phyloP scores from a whole-genome alignment of 2,797 vertebrate species.

The Mareca strepera region DNA sequence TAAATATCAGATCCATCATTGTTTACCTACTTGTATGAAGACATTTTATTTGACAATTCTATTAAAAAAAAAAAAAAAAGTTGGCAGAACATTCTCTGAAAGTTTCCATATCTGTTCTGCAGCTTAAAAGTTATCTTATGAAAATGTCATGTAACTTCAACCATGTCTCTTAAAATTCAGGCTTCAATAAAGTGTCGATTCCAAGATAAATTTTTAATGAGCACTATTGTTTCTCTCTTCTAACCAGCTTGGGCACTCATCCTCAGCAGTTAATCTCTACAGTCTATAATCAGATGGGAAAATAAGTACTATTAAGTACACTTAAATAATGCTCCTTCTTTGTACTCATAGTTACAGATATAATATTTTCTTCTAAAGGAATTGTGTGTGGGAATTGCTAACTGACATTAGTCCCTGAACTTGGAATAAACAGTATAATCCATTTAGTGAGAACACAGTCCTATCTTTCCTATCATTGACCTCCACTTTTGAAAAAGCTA shows the following conservation, averaged over 20 bases:
- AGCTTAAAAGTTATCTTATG: constrained; percentile 25
- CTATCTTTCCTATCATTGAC: background rate
- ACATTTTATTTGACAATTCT: background rate
- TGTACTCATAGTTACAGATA: background rate
- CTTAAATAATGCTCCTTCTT: background rate
- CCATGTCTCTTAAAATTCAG: constrained; percentile 15
- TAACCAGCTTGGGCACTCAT: background rate
- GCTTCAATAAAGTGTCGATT: background rate
- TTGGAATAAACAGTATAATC: background rate
- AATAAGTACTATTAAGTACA: background rate
- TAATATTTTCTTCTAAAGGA: background rate
- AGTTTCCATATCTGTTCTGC: background rate
- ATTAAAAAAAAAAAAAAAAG: background rate
- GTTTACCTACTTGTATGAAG: background rate
- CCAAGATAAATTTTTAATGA: background rate
- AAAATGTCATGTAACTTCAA: constrained; percentile 28
- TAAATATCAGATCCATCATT: constrained; percentile 32
- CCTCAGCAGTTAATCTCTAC: background rate
- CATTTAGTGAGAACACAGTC: background rate
- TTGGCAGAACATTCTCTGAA: constrained; percentile 38
- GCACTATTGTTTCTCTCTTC: background rate
- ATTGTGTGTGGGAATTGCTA: background rate
- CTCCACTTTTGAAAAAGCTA: background rate
- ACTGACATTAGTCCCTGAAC: background rate
- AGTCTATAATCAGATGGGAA: background rate